These are phyloP conservation scores for Leptinotarsa peninsularis DNA, from an alignment of 2,888 invertebrate species.

Conservation along the genomic window DNA sequence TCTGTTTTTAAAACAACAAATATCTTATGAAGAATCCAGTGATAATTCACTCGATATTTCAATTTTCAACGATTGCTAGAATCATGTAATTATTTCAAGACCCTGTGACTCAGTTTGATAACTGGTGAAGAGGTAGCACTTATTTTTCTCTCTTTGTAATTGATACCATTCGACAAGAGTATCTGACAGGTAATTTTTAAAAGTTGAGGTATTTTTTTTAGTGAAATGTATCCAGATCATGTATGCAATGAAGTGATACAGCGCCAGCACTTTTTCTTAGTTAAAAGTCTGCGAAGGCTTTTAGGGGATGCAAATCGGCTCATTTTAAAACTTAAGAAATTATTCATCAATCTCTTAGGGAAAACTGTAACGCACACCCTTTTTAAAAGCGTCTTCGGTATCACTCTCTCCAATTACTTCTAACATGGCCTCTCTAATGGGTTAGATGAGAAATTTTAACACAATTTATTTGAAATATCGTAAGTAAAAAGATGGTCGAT, in stretches of 20 bases:
- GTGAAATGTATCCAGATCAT: conserved; percentile 11
- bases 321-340: conserved; percentile 58
- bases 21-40: too few relatives aligned
- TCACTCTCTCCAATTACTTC: conserved; percentile 45
- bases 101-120: too few relatives aligned
- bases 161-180: too few relatives aligned
- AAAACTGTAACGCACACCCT: conserved; percentile 47
- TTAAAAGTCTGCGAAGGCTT: conserved; percentile 47
- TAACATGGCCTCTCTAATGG: conserved; percentile 45
- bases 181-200: too few relatives aligned
- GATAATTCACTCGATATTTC: too few relatives aligned
- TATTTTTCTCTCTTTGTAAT: too few relatives aligned
- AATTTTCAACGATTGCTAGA: too few relatives aligned
- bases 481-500: conserved; percentile 2
- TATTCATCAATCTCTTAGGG: conserved; percentile 59
- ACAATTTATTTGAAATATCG: conserved; percentile 37
- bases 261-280: conserved; percentile 33
- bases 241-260: conserved; percentile 21
- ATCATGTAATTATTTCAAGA: too few relatives aligned
- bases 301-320: conserved; percentile 50
- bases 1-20: too few relatives aligned
- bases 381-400: conserved; percentile 44
- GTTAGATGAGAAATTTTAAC: conserved; percentile 44
- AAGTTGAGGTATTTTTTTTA: background rate
- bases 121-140: too few relatives aligned